Percentiles rank a stretch among this genome's conserved stretches.
Conservation (phyloP, 2,888 invertebrate species). For the Leptinotarsa peninsularis region DNA sequence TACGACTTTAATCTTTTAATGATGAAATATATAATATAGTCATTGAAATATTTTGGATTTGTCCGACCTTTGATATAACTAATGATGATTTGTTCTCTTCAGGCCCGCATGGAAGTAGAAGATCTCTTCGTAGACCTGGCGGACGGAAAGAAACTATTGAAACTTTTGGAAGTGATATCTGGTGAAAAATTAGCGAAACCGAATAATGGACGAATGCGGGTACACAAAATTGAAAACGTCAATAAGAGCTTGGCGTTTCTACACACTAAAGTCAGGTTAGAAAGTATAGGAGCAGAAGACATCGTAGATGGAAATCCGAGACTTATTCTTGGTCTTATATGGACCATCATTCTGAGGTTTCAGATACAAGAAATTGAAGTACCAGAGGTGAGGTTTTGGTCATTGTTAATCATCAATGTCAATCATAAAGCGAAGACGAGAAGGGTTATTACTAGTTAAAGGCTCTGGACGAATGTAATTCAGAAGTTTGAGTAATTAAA, state of each 20-base stretch:
- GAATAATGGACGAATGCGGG: constrained; percentile 95
- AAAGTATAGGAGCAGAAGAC: constrained; percentile 99
- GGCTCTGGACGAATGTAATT: no score
- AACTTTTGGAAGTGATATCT: constrained; percentile 97
- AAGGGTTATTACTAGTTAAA: no score
- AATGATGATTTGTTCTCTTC: constrained; percentile 53
- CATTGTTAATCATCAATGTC: background rate
- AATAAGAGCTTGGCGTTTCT: constrained; percentile 97
- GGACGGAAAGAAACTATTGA: constrained; percentile 92
- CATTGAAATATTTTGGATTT: no score
- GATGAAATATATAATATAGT: no score
- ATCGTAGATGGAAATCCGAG: constrained; percentile 98
- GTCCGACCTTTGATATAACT: no score
- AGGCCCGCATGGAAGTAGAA: constrained; percentile 98
- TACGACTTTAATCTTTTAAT: no score
- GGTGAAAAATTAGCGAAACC: constrained; percentile 97
- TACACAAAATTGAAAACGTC: constrained; percentile 99
- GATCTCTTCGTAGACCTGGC: constrained; percentile 96
- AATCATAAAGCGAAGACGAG: no score
- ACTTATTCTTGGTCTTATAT: constrained; percentile 96
- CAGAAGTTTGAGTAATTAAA: no score
- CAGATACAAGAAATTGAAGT: constrained; percentile 99
- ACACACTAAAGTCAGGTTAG: constrained; percentile 95
- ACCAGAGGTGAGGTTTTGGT: constrained; percentile 80
- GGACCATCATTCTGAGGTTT: constrained; percentile 99